These are phyloP conservation scores for Antechinus stuartii DNA, from an alignment of 2,113 vertebrate species.

Conservation along the genomic window DNA sequence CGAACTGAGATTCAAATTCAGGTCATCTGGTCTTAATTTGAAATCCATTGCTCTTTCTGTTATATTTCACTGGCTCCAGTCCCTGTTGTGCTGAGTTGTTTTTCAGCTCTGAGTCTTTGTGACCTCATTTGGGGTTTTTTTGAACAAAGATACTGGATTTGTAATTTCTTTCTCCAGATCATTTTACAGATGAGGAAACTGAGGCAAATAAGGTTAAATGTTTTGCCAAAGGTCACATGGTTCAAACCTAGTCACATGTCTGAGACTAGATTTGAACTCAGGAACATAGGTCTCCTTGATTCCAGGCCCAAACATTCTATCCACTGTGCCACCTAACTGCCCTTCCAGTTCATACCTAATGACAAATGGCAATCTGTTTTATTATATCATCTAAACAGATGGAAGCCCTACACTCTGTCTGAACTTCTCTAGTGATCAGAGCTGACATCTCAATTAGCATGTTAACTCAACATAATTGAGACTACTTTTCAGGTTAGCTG, in stretches of 20 bases:
- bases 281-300: background rate
- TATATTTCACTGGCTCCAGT: background rate
- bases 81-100: background rate
- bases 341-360: background rate
- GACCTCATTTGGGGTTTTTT: background rate
- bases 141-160: background rate
- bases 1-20: background rate
- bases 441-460: background rate
- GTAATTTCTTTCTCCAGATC: background rate
- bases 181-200: too few species aligned
- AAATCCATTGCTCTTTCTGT: background rate
- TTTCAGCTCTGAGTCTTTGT: background rate
- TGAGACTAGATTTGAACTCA: background rate
- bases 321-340: background rate
- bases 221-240: background rate
- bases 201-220: background rate
- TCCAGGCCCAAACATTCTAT: background rate
- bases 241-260: background rate
- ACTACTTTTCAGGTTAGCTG: background rate
- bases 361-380: background rate
- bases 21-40: background rate
- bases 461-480: background rate
- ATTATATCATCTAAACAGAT: background rate
- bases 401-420: background rate
- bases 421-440: background rate